Conservation (phyloP, 53 echinoderm and acorn worm species). For the Apostichopus leukothele region DNA sequence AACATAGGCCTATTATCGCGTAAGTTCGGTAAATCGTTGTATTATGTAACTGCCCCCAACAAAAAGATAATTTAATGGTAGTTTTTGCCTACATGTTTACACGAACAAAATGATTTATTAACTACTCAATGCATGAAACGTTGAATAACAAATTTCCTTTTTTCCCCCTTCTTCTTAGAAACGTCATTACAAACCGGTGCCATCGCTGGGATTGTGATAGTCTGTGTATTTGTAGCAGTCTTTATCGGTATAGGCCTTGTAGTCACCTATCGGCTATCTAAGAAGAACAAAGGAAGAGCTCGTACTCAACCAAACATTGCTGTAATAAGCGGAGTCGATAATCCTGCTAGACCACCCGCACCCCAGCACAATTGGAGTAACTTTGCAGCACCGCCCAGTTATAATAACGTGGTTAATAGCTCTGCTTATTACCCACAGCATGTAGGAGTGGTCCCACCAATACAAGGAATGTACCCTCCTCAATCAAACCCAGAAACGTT, state of each 20-base stretch:
- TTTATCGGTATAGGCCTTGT: neutral
- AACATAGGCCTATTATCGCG: neutral
- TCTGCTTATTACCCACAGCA: neutral
- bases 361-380: neutral
- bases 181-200: neutral
- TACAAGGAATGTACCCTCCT: neutral
- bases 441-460: neutral
- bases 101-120: neutral
- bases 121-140: too few relatives aligned
- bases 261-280: neutral
- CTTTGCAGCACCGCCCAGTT: neutral
- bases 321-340: neutral
- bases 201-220: neutral
- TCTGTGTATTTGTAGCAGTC: neutral
- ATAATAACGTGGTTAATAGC: neutral
- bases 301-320: neutral
- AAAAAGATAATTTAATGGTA: neutral
- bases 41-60: neutral
- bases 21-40: neutral
- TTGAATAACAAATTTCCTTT: neutral
- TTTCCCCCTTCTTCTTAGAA: neutral
- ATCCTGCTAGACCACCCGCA: neutral
- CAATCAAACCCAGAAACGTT: too few relatives aligned
- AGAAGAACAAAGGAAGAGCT: neutral
- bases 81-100: neutral